phyloP scores from a whole-genome alignment of 2,113 vertebrate genomes.

The Mormyrus iriodes region DNA sequence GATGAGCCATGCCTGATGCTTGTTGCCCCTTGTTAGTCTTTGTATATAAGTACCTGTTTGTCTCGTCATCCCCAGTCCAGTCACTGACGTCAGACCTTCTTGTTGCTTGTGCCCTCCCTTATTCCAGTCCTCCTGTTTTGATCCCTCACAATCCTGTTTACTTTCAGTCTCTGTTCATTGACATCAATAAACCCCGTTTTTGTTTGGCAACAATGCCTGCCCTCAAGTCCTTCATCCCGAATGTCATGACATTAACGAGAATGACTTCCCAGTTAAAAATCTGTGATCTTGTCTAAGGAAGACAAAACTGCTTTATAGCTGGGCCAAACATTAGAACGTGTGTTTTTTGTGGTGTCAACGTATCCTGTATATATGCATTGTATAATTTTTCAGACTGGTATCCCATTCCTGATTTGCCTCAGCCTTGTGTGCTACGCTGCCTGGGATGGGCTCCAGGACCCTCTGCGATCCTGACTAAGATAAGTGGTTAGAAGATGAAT shows the following conservation, averaged over 20 bases:
- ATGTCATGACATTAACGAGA: conserved; percentile 16
- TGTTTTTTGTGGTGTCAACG: conserved; percentile 46
- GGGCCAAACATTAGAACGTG: conserved; percentile 38
- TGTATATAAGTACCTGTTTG: neutral
- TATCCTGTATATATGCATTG: conserved; percentile 32
- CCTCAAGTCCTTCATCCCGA: neutral
- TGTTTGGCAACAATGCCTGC: neutral
- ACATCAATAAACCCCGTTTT: neutral
- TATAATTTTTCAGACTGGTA: neutral
- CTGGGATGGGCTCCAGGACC: neutral
- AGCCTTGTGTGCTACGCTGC: conserved; percentile 32
- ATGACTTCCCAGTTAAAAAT: conserved; percentile 19
- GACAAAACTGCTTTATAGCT: conserved; percentile 39
- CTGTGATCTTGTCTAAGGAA: conserved; percentile 34
- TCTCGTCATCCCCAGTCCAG: neutral
- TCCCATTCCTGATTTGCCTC: conserved; percentile 22
- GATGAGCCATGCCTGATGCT: neutral
- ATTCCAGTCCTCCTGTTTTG: neutral
- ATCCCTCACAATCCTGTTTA: neutral
- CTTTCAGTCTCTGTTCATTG: neutral
- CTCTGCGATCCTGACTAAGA: neutral
- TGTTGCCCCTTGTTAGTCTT: neutral
- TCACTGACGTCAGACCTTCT: neutral
- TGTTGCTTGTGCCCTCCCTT: neutral
- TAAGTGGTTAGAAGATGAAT: neutral